A percentile compares a stretch with the other conserved stretches of the same genome.
Evolutionary conservation across 2,888 invertebrate species (phyloP).

Genomic region (Auanema freiburgensis): DNA sequence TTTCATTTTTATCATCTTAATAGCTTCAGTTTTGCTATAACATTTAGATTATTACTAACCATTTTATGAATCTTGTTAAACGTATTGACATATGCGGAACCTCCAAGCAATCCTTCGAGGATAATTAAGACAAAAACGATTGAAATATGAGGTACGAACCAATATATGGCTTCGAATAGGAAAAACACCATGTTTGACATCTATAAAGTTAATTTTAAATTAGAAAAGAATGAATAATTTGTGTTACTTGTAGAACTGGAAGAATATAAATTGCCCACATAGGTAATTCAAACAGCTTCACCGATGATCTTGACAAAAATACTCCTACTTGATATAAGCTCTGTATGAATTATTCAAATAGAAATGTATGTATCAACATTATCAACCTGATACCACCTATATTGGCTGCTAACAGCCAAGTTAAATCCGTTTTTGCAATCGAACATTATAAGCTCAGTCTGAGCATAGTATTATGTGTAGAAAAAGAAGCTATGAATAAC

Average conservation of each 20-base stretch:
- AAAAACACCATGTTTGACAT: slow-evolving; percentile 74
- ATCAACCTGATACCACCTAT: slow-evolving; percentile 35
- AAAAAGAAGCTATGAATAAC: background rate
- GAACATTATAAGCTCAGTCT: slow-evolving; percentile 53
- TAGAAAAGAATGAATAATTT: slow-evolving; percentile 12
- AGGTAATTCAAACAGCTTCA: slow-evolving; percentile 74
- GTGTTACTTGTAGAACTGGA: slow-evolving; percentile 57
- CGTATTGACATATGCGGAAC: slow-evolving; percentile 80
- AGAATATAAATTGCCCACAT: slow-evolving; percentile 60
- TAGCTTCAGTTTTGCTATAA: no score
- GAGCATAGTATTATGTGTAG: background rate
- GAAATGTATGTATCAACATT: no score
- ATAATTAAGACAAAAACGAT: slow-evolving; percentile 74
- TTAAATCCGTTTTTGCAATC: slow-evolving; percentile 51
- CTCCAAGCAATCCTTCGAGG: slow-evolving; percentile 78
- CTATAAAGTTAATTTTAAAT: slow-evolving; percentile 68
- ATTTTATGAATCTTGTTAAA: slow-evolving; percentile 77
- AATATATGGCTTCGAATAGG: slow-evolving; percentile 73
- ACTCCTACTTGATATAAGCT: slow-evolving; percentile 79
- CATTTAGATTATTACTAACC: slow-evolving; percentile 65
- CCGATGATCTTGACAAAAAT: slow-evolving; percentile 80
- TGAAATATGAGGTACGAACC: slow-evolving; percentile 75
- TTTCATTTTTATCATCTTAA: background rate
- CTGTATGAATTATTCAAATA: slow-evolving; percentile 24
- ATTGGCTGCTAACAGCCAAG: slow-evolving; percentile 43